phyloP scores from a whole-genome alignment of 23 tunicate genomes.

The Diplosoma virens region DNA sequence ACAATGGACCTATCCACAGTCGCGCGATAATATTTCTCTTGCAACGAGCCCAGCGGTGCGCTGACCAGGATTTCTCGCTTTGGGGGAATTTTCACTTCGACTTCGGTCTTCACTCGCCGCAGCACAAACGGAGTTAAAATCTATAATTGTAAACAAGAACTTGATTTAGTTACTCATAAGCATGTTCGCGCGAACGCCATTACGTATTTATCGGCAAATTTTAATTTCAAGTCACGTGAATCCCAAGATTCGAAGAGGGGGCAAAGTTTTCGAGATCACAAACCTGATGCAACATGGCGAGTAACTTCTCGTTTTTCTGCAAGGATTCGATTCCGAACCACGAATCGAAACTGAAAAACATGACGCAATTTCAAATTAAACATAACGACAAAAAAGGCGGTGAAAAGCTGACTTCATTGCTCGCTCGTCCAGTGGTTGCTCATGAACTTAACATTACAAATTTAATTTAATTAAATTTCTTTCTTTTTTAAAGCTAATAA shows the following conservation, averaged over 20 bases:
- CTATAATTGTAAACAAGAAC: constrained; percentile 8
- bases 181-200: neutral
- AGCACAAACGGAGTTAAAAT: constrained; percentile 80
- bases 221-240: neutral
- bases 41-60: constrained; percentile 63
- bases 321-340: constrained; percentile 72
- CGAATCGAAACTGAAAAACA: constrained; percentile 42
- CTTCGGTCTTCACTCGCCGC: constrained; percentile 76
- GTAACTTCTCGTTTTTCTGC: constrained; percentile 53
- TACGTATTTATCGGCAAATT: neutral
- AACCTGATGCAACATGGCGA: constrained; percentile 80
- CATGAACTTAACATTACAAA: too few species aligned
- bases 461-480: too few species aligned
- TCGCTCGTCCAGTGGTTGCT: too few species aligned
- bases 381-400: too few species aligned
- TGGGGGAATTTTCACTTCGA: constrained; percentile 75
- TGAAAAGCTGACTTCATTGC: too few species aligned
- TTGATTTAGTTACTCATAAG: neutral
- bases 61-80: constrained; percentile 71
- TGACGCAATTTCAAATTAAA: neutral
- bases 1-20: constrained; percentile 61
- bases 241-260: neutral
- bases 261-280: neutral
- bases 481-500: too few species aligned
- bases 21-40: constrained; percentile 73